These are phyloP conservation scores for Etia nguti DNA, from an alignment of 2,113 vertebrate species.

Conservation along the genomic window DNA sequence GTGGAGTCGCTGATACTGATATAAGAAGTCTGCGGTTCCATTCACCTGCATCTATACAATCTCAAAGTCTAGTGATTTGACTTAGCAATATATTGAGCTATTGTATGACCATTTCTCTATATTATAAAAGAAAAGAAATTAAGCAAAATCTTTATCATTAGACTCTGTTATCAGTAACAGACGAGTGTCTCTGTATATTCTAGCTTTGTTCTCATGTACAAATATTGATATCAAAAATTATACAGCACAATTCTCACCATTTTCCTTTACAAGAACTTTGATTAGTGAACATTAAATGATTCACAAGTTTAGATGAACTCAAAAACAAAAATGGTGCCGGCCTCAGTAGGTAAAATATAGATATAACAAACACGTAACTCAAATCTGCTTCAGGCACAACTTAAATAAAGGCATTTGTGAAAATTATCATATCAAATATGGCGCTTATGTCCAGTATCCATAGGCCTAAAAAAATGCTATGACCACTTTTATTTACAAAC, in stretches of 20 bases:
- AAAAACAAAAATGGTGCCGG: constrained; percentile 58
- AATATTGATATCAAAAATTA: constrained; percentile 80
- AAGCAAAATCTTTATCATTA: constrained; percentile 43
- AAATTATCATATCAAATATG: constrained; percentile 73
- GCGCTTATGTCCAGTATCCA: constrained; percentile 71
- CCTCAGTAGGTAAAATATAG: constrained; percentile 59
- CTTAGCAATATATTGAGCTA: constrained; percentile 59
- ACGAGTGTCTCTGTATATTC: constrained; percentile 68
- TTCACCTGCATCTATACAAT: constrained; percentile 66
- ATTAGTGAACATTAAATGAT: constrained; percentile 75
- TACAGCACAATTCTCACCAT: constrained; percentile 79
- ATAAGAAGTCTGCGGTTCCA: constrained; percentile 56
- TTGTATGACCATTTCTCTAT: constrained; percentile 57
- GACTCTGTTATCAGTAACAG: constrained; percentile 66
- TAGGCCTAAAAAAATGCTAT: constrained; percentile 75
- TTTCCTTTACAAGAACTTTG: constrained; percentile 76
- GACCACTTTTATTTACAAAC: constrained; percentile 98
- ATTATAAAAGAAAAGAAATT: constrained; percentile 24
- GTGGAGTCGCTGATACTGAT: constrained; percentile 20
- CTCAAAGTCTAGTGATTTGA: constrained; percentile 59
- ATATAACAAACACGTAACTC: constrained; percentile 58
- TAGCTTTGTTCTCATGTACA: constrained; percentile 76
- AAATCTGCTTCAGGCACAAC: constrained; percentile 74
- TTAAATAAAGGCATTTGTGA: constrained; percentile 79
- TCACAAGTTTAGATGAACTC: constrained; percentile 66